Evolutionary conservation across 2,797 vertebrate genomes (phyloP).

Genomic region (Meda fulgida): DNA sequence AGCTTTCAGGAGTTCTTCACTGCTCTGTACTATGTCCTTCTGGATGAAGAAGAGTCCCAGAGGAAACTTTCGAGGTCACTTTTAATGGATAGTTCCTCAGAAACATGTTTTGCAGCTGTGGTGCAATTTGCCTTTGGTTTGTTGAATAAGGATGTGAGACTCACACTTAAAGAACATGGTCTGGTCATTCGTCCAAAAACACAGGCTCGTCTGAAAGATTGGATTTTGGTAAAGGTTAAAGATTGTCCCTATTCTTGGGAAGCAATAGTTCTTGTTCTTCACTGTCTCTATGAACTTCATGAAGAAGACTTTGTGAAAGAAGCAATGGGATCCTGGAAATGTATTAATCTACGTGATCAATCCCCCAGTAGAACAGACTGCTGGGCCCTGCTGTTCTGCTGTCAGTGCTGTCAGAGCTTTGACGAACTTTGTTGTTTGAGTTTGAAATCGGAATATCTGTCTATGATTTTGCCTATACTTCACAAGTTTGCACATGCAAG

Average conservation of each 20-base stretch:
- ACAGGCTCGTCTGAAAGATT: not conserved
- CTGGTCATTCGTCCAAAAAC: not conserved
- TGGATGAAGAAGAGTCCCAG: not conserved
- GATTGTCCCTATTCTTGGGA: not conserved
- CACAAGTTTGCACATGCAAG: not conserved
- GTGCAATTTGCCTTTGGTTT: not conserved
- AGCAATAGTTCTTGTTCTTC: not conserved
- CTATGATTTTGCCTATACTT: not conserved
- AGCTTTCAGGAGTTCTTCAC: conserved; percentile 58
- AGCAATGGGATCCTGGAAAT: not conserved
- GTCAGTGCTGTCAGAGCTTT: not conserved
- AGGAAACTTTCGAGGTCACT: too few relatives aligned
- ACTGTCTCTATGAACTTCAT: conserved; percentile 29
- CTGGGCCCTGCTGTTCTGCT: conserved; percentile 30
- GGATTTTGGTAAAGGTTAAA: not conserved
- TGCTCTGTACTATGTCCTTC: conserved; percentile 22
- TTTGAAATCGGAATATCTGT: not conserved
- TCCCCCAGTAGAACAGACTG: not conserved
- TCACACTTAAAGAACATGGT: not conserved
- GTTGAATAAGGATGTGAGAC: not conserved
- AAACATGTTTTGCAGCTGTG: not conserved
- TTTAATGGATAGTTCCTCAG: too few relatives aligned
- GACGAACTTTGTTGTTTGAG: rapidly evolving
- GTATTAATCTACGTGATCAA: rapidly evolving
- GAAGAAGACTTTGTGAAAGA: not conserved